Conservation (phyloP, 2,797 vertebrate genomes). For the Microctenopoma steveboyesi region DNA sequence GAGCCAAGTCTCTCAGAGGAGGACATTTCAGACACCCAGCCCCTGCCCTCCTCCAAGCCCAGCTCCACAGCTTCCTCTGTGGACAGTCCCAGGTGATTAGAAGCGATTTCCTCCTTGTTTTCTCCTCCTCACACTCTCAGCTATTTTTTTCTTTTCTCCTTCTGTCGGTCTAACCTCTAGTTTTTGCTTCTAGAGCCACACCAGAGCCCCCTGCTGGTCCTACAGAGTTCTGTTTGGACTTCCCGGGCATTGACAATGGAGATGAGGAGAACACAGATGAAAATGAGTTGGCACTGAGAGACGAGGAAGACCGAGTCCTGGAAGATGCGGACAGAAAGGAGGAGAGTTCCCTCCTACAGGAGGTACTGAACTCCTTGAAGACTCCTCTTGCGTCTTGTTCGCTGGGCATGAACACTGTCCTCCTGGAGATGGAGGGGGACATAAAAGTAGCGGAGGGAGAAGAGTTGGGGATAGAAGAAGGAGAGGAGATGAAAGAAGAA, state of each 20-base stretch:
- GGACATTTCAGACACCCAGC: constrained; percentile 38
- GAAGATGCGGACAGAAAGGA: constrained; percentile 43
- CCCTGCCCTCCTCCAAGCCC: constrained; percentile 26
- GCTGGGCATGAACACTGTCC: constrained; percentile 43
- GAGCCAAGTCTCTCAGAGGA: constrained; percentile 48
- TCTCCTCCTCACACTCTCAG: background rate
- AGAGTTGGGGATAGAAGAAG: constrained; percentile 32
- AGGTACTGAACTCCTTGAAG: constrained; percentile 83
- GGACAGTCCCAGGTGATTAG: constrained; percentile 66
- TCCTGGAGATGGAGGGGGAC: constrained; percentile 38
- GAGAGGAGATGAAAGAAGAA: constrained; percentile 35
- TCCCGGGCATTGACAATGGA: background rate
- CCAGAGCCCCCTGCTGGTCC: constrained; percentile 60
- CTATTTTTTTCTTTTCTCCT: constrained; percentile 1
- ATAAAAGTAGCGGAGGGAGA: constrained; percentile 24
- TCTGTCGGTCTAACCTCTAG: constrained; percentile 2
- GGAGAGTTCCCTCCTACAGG: constrained; percentile 79
- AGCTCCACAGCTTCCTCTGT: constrained; percentile 57
- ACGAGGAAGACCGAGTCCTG: constrained; percentile 35
- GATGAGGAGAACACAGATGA: constrained; percentile 23
- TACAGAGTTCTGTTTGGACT: constrained; percentile 38
- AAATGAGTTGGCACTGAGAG: constrained; percentile 13
- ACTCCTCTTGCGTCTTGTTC: constrained; percentile 66
- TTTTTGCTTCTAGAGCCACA: constrained; percentile 51
- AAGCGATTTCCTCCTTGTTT: constrained; percentile 21